phyloP scores from a whole-genome alignment of 1,140 invertebrate species.

The Babylonia areolata region DNA sequence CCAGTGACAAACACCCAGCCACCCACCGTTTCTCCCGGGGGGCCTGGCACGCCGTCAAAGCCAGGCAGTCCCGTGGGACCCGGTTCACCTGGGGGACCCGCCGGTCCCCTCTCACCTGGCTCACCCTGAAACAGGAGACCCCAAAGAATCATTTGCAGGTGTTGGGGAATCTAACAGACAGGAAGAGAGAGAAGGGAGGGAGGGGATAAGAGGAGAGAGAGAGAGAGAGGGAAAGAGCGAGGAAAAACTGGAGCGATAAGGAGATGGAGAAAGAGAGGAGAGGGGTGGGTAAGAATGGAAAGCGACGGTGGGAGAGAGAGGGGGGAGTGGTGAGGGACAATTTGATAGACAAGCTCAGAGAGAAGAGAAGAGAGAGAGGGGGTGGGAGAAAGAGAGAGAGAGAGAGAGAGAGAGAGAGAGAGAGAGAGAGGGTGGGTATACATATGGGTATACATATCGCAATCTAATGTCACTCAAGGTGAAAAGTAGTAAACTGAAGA shows the following conservation, averaged over 20 bases:
- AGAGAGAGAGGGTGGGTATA: neutral
- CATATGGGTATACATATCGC: too few species aligned
- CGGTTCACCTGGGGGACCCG: slow-evolving; percentile 43
- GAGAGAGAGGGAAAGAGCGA: too few species aligned
- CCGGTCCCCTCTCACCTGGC: slow-evolving; percentile 46
- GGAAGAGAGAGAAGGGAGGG: too few species aligned
- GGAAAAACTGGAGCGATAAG: too few species aligned
- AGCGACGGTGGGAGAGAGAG: neutral
- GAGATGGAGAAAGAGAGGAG: neutral
- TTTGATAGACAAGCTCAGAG: too few species aligned
- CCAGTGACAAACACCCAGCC: too few species aligned
- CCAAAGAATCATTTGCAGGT: too few species aligned
- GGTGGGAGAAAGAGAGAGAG: neutral
- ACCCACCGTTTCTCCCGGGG: slow-evolving; percentile 80
- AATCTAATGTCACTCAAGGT: too few species aligned
- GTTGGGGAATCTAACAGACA: too few species aligned
- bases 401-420: neutral
- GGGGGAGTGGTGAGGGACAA: too few species aligned
- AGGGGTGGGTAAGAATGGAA: neutral
- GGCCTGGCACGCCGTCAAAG: slow-evolving; percentile 84
- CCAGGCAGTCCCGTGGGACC: slow-evolving; percentile 82
- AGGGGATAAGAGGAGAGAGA: too few species aligned
- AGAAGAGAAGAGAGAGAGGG: neutral
- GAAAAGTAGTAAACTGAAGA: too few species aligned
- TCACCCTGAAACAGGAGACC: slow-evolving; percentile 40